Percentiles rank a stretch among this genome's conserved stretches.
Evolutionary conservation across 1,140 invertebrate genomes (phyloP).

Genomic region (Trichoplusia ni): DNA sequence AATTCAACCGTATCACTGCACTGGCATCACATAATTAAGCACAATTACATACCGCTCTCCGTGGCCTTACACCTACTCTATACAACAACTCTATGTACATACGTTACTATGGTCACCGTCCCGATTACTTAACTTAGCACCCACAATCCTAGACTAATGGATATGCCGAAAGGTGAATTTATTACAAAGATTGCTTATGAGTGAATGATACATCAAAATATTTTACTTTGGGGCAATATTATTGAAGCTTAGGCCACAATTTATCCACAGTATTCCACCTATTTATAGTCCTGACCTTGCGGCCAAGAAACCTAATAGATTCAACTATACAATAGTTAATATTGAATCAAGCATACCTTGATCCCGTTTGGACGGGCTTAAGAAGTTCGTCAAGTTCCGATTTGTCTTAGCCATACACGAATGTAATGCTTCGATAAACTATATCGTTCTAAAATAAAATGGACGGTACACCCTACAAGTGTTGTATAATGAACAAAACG

Average conservation of each 20-base stretch:
- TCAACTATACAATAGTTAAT: slow-evolving; percentile 1
- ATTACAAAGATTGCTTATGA: slow-evolving; percentile 26
- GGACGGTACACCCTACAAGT: slow-evolving; percentile 22
- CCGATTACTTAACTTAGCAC: slow-evolving; percentile 51
- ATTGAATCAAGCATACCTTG: slow-evolving; percentile 20
- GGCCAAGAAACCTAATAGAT: neutral
- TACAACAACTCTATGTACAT: slow-evolving; percentile 57
- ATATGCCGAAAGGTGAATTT: slow-evolving; percentile 50
- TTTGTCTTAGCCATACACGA: neutral
- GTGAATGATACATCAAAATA: slow-evolving; percentile 19
- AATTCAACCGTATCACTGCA: slow-evolving; percentile 42
- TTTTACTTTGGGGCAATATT: slow-evolving; percentile 32
- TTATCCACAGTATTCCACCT: neutral
- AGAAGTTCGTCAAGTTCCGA: slow-evolving; percentile 5
- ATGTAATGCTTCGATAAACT: slow-evolving; percentile 22
- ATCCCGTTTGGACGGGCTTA: slow-evolving; percentile 29
- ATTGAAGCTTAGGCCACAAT: slow-evolving; percentile 35
- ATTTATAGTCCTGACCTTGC: slow-evolving; percentile 1
- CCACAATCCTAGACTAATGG: slow-evolving; percentile 53
- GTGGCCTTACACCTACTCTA: slow-evolving; percentile 42
- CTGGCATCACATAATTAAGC: slow-evolving; percentile 37
- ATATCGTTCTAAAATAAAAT: slow-evolving; percentile 29
- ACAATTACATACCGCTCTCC: slow-evolving; percentile 30
- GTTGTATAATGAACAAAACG: slow-evolving; percentile 20
- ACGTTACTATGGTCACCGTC: slow-evolving; percentile 36